Evolutionary conservation across 2,113 vertebrate genomes (phyloP), one percentile per base, ranked within the genome.

Genomic region (Paratilapia polleni): DNA sequence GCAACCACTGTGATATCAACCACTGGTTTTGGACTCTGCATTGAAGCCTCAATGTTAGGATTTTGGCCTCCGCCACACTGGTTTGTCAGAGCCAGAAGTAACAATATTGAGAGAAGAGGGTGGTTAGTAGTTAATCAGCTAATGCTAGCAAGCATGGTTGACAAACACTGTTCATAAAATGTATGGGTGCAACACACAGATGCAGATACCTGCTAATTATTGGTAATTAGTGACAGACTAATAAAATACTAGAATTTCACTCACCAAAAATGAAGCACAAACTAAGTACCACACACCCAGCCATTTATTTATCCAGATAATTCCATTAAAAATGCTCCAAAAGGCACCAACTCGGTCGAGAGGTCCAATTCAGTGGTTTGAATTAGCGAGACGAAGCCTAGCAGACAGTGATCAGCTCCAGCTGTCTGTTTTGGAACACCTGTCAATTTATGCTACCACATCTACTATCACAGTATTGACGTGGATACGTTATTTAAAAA

Each of bases 221-320:
- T 43, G 63, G n/a, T 2, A 38, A 31, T 31, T 31, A 43, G 63
- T 43, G 24, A 10, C 2, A 24, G 24, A 66, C n/a, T 66, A 36
- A 24, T 66, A 66, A 0, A 66, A 66, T 68, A 70, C 15, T 0
- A 70, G 5, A 70, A 20, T 49, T 70, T 70, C 19, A 49, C 15
- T 70, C 41, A 12, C 19, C 15, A 49, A 1, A 28, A 20, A 11
- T 47, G 4, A 13, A 15, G 13, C 43, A 5, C 43, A 17, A 31
- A 31, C 28, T 31, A 4, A 31, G 28, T 31, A 31, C 28, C 28
- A 31, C 24, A 52, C 43, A 70, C 1, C 4, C 11, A 52, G 15
- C 28, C 24, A 8, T 28, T 0, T 70, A 0, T 28, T 49, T 43
- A n/a, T 0, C 49, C 64, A 19, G 8, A 49, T 47, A 68, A 49